Base-by-base conservation (phyloP, 2,888 invertebrate genomes). In the Tethea ocularis region DNA sequence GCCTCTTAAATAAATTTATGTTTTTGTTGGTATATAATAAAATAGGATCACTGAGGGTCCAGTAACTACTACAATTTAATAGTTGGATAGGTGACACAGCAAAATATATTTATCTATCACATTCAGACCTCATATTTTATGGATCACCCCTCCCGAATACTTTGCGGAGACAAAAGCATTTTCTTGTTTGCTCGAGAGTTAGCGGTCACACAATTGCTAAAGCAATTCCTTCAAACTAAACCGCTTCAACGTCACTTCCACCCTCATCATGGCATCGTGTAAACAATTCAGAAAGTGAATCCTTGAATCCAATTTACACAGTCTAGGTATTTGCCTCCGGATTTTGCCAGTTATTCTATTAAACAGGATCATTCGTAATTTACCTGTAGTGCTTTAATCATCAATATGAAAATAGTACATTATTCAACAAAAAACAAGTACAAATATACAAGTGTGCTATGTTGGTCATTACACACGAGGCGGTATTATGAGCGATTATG, bases 281-380 rank as follows among this genome's bases (percentile, higher is more conserved):
- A 73, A 79, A 76, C 75, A 78, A 75, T 71, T 66, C 67, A 60
- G 70, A 69, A 73, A 75, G 71, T 66, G 68, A 71, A 73, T 70
- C 68, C 68, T 62, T 56, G 36, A 38, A n/a, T 51, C 52, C 60
- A 62, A n/a, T 63, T 57, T 58, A 63, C 67, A 66, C 66, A 71
- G 63, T 65, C 65, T 62, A 64, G 62, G 69, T 57, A 60, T 61
- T 29, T 29, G 29, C 8, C 1, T 15, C 1, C n/a, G n/a, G n/a
- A n/a, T n/a, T n/a, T n/a, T n/a, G n/a, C n/a, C n/a, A n/a, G n/a
- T n/a, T n/a, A n/a, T n/a, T n/a, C n/a, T n/a, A n/a, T n/a, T n/a
- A n/a, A n/a, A n/a, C n/a, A n/a, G n/a, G n/a, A n/a, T n/a, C n/a
- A n/a, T n/a, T n/a, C n/a, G n/a, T n/a, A n/a, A n/a, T n/a, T n/a